Evolutionary conservation across 2,888 invertebrate genomes (phyloP).

Genomic region (Eristalis arbustorum): DNA sequence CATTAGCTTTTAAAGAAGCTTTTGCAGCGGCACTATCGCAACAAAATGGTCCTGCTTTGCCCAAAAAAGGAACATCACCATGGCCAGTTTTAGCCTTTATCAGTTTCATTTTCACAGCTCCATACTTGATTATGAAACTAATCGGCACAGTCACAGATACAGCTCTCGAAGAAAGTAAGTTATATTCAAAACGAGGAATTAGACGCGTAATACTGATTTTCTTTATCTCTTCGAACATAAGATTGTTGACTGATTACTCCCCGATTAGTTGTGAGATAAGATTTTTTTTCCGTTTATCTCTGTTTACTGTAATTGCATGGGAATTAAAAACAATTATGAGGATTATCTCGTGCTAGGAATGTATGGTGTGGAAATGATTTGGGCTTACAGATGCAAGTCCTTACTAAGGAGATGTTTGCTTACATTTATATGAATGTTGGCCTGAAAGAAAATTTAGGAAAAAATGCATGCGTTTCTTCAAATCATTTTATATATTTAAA

Average conservation of each 20-base stretch:
- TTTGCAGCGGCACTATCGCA: constrained; percentile 79
- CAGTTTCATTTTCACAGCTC: constrained; percentile 93
- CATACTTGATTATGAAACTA: constrained; percentile 93
- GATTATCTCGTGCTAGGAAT: background rate
- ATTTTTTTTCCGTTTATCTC: background rate
- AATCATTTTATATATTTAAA: background rate
- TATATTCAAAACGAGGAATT: background rate
- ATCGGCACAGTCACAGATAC: constrained; percentile 82
- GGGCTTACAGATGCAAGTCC: no score
- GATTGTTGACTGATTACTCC: constrained; percentile 13
- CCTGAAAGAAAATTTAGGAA: background rate
- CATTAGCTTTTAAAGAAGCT: constrained; percentile 80
- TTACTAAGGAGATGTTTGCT: no score
- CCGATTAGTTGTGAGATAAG: constrained; percentile 34
- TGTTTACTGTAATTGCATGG: background rate
- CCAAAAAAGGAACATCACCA: constrained; percentile 81
- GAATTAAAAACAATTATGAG: background rate
- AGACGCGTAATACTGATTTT: background rate
- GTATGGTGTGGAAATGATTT: background rate
- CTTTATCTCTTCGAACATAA: background rate
- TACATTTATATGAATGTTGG: background rate
- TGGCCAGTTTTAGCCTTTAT: constrained; percentile 96
- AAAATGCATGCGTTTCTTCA: background rate
- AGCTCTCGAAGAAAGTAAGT: constrained; percentile 84
- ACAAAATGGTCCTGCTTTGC: constrained; percentile 77